Evolutionary conservation across 1,140 invertebrate genomes (phyloP), one percentile per base, ranked within the genome.

Genomic region (Neotoxoptera formosana): DNA sequence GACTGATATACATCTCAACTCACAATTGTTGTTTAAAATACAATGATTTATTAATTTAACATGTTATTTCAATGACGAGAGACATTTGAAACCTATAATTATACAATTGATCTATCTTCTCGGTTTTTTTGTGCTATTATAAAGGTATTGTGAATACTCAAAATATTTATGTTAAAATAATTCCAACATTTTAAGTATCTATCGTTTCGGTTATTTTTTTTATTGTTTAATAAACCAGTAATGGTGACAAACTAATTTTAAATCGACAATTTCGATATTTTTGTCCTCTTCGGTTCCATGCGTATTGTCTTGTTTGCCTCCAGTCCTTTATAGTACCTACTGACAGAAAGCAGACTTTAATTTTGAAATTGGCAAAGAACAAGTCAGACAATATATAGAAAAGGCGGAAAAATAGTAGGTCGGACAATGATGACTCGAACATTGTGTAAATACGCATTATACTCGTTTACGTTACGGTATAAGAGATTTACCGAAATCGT

Each of bases 391-490:
- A 41, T 41, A 41, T 41, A 30, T 76, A 76, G 17, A 76, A 6
- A 20, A 4, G 7, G 51, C 3, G 14, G 11, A 14, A 45, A 84
- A 84, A 84, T 41, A 25, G 4, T 45, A 23, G 83, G 36, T 41
- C 83, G 25, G 23, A 45, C 83, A 25, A 84, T 7, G 36, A 41
- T 84, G 36, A 83, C 41, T 83, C 21, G 21, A 84, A 41, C 21
- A 41, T 84, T 84, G 8, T 84, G 36, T 83, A 83, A 83, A 83
- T 83, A 83, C 76, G 76, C 30, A n/a, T n/a, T 76, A n/a, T 76
- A n/a, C 14, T 14, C 4, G 60, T 76, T 76, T 6, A 14, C 11
- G 23, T 86, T 17, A 47, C 30, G 25, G 9, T 17, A 45, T 86
- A n/a, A 88, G n/a, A 48, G 30, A n/a, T 88, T 30, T n/a, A 48